These are phyloP conservation scores for Rallus crepitans DNA, from an alignment of 2,797 vertebrate genomes.

Conservation along the genomic window DNA sequence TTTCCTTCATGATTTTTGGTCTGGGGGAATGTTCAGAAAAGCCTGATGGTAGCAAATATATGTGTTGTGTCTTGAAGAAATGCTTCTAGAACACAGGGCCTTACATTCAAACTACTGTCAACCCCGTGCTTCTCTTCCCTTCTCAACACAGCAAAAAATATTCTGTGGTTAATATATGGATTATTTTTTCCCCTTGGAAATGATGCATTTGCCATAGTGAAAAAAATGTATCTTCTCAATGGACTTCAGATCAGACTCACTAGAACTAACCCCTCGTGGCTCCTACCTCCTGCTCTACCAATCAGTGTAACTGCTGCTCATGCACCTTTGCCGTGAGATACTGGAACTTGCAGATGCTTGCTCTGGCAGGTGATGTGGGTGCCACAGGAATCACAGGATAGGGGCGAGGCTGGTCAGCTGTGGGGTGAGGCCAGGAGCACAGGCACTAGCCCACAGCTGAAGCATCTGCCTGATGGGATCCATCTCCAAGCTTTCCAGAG, in stretches of 20 bases:
- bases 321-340: accelerated
- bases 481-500: neutral
- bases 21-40: neutral
- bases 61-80: neutral
- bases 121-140: neutral
- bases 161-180: neutral
- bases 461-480: neutral
- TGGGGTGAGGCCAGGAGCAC: neutral
- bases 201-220: neutral
- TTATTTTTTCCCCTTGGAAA: neutral
- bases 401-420: accelerated
- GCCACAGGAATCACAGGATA: neutral
- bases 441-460: neutral
- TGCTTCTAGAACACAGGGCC: neutral
- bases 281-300: neutral
- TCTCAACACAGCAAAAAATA: neutral
- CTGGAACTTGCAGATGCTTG: neutral
- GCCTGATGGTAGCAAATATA: neutral
- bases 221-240: neutral
- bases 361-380: neutral
- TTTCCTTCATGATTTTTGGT: neutral
- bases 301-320: neutral
- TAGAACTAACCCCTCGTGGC: accelerated
- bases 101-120: neutral
- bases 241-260: neutral